Percentiles rank a stretch among this genome's conserved stretches.
Conservation (phyloP, 2,113 vertebrate genomes). For the Mola mola region DNA sequence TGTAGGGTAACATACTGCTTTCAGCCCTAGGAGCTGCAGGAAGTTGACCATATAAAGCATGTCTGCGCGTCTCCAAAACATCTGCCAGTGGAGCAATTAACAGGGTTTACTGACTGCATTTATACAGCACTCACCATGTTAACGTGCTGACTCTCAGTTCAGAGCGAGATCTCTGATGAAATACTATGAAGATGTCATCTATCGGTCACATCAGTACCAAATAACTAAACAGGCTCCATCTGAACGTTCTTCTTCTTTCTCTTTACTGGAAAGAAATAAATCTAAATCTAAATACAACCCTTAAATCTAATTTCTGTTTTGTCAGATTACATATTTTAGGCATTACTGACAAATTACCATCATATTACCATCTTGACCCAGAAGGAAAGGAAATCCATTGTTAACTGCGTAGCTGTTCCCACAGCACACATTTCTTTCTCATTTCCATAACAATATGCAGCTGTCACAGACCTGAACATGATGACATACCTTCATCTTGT, state of each 20-base stretch:
- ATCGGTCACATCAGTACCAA: no score
- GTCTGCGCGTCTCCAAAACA: constrained; percentile 28
- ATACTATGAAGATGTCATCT: constrained; percentile 9
- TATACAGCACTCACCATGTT: neutral
- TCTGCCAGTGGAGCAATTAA: constrained; percentile 44
- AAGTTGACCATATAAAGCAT: neutral
- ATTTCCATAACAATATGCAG: constrained; percentile 25
- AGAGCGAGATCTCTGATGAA: constrained; percentile 8
- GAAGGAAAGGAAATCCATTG: constrained; percentile 10
- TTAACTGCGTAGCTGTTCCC: no score
- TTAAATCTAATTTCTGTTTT: no score
- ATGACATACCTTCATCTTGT: no score
- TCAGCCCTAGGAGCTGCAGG: constrained; percentile 10
- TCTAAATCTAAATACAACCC: no score
- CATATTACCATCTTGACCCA: constrained; percentile 4
- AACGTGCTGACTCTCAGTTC: neutral
- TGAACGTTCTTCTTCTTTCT: no score
- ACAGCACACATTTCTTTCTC: constrained; percentile 1
- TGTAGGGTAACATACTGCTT: constrained; percentile 9
- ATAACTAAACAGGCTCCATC: no score
- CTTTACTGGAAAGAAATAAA: no score
- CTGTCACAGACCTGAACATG: neutral
- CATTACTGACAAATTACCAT: neutral
- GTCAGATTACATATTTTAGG: no score
- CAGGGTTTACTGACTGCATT: constrained; percentile 14